phyloP scores from a whole-genome alignment of 2,113 vertebrate species.

The Perca schrenkii region DNA sequence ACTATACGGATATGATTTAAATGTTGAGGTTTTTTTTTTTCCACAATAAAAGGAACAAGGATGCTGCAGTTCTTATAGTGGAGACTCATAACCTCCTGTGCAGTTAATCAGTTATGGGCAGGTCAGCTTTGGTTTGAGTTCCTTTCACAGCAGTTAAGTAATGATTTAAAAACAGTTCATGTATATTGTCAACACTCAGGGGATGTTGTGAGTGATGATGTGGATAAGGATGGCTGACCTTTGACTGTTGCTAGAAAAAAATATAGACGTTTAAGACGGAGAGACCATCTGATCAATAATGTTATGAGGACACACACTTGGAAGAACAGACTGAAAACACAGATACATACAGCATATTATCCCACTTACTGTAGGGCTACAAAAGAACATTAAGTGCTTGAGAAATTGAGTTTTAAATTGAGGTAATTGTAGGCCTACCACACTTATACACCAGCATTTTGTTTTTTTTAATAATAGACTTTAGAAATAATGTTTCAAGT shows the following conservation, averaged over 20 bases:
- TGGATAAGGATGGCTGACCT: constrained; percentile 19
- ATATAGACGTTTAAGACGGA: constrained; percentile 24
- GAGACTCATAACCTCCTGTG: background rate
- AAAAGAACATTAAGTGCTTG: background rate
- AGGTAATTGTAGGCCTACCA: background rate
- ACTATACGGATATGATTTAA: background rate
- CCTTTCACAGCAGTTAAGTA: background rate
- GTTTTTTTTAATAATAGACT: background rate
- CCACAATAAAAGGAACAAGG: background rate
- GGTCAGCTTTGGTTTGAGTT: background rate
- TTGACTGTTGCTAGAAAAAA: constrained; percentile 13
- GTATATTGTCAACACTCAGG: background rate
- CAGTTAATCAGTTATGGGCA: background rate
- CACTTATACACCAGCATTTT: background rate
- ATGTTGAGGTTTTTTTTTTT: background rate
- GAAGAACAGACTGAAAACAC: background rate
- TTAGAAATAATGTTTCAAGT: background rate
- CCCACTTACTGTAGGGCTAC: background rate
- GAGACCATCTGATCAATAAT: constrained; percentile 40
- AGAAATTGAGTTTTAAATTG: background rate
- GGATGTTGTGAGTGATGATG: constrained; percentile 12
- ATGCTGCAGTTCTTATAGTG: background rate
- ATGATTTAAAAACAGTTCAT: background rate
- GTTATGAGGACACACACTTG: background rate
- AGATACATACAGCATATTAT: background rate